Base-by-base conservation (phyloP, 2,888 invertebrate species). In the Anoncus sp. region DNA sequence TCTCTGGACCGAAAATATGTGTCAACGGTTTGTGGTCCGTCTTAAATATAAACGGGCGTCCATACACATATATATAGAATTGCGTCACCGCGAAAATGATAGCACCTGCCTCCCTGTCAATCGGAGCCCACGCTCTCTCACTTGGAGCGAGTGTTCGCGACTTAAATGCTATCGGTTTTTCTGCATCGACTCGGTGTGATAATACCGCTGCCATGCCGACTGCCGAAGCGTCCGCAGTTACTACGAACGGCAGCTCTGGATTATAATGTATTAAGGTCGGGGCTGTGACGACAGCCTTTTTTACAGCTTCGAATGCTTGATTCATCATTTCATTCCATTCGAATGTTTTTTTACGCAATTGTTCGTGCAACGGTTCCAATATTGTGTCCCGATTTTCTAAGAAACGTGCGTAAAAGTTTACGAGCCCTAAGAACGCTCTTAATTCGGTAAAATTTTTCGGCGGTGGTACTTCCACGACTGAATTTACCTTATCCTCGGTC, bases 11-110 rank as follows among this genome's bases (percentile, higher is more conserved):
- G 27, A 73, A 65, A 16, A 77, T 74, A 5, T 60, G 35, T 12
- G 65, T 65, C 20, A 77, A 24, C 9, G 67, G 62, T 57, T 74
- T 74, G 12, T 77, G 74, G 43, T 77, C 77, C 16, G 60, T 74
- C 14, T 55, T 66, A n/a, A 73, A 16, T 59, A 66, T 59, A 27
- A 51, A 75, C 18, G 60, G 51, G 2, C 63, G 67, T 4, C 60
- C 63, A 45, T 55, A 62, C 20, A 62, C 5, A 27, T 62, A 62
- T 31, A 51, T 53, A 43, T 69, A 53, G 22, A 60, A 67, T 12
- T 55, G 38, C 12, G 38, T 70, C 7, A 70, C 38, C 1, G 38
- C 59, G 24, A 59, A 59, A 59, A 59, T 49, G 10, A 69, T 47
- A 22, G 49, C 57, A 18, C 45, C 45, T 22, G 67, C 67, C 57